Evolutionary conservation across 2,888 invertebrate genomes (phyloP), one percentile per base, ranked within the genome.

Genomic region (Copidosoma aretas): DNA sequence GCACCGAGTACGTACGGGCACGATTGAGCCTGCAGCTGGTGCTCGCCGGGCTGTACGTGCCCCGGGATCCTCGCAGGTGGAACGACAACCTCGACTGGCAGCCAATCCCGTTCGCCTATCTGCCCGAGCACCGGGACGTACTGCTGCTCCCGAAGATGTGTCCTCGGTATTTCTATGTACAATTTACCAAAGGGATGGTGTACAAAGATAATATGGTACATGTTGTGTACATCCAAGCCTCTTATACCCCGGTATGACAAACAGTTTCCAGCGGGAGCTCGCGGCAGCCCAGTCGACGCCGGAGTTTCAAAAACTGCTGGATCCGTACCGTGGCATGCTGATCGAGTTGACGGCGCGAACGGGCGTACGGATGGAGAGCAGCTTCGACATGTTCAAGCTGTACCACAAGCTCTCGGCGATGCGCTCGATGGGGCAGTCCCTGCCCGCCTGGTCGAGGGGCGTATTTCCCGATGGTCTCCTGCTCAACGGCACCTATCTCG

Each of bases 1-100:
- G 90, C 53, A 91, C 92, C 0, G 89, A 91, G 78, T 90, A 86
- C 77, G 90, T 90, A 65, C 86, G 93, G 60, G 93, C 93, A 0
- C 87, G 92, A 82, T 91, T 91, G 89, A 91, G 91, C 14, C 90
- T 89, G 0, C 85, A 90, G 71, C 84, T 90, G 19, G 89, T 90
- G 3, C 82, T 91, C 66, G 88, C 91, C 1, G 91, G 89, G 0
- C 79, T 93, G 43, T 93, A 88, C 78, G 90, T 89, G 5, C 90
- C 91, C 0, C 77, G 80, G 19, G 81, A 80, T 1, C 79, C 84
- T 1, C 88, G 89, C 75, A 82, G 77, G 68, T 90, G 89, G 90
- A 87, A 88, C 73, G 79, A 84, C 0, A 77, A 82, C 22, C 75
- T 91, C 54, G 80, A 85, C 65, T 91, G 91, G 91, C 90, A 91